Evolutionary conservation across 1,140 invertebrate species (phyloP).

Genomic region (Acromyrmex echinatior): DNA sequence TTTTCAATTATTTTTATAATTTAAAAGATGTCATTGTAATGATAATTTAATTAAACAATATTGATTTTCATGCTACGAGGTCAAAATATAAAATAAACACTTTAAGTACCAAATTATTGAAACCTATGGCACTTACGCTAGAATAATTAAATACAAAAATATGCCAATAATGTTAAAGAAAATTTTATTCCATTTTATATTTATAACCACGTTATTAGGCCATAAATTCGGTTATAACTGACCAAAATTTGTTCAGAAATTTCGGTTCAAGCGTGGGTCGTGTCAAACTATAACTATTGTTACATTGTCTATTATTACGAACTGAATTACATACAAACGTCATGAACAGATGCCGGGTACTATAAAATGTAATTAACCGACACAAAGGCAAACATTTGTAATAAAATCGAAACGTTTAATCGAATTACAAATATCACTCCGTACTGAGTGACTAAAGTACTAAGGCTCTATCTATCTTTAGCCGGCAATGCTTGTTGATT

Average conservation of each 20-base stretch:
- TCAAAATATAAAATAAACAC: neutral
- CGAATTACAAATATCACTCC: slow-evolving; percentile 29
- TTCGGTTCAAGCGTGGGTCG: neutral
- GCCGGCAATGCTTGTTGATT: slow-evolving; percentile 10
- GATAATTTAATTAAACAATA: slow-evolving; percentile 1
- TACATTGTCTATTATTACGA: slow-evolving; percentile 34
- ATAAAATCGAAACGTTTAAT: slow-evolving; percentile 44
- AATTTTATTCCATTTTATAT: neutral
- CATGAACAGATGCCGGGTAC: neutral
- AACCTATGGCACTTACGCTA: neutral
- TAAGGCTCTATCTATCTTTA: neutral
- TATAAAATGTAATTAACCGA: slow-evolving; percentile 40
- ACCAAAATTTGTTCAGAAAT: slow-evolving; percentile 14
- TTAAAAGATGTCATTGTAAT: neutral
- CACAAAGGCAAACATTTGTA: slow-evolving; percentile 22
- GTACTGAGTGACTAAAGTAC: neutral
- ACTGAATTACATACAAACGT: slow-evolving; percentile 1
- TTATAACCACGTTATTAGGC: neutral
- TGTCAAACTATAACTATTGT: slow-evolving; percentile 14
- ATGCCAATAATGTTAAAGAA: neutral
- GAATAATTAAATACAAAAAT: neutral
- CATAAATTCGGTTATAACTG: slow-evolving; percentile 18
- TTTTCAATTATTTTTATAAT: neutral
- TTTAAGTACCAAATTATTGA: neutral
- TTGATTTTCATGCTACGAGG: neutral